These are phyloP conservation scores for Scytalopus superciliaris DNA, from an alignment of 2,113 vertebrate species.

Conservation along the genomic window DNA sequence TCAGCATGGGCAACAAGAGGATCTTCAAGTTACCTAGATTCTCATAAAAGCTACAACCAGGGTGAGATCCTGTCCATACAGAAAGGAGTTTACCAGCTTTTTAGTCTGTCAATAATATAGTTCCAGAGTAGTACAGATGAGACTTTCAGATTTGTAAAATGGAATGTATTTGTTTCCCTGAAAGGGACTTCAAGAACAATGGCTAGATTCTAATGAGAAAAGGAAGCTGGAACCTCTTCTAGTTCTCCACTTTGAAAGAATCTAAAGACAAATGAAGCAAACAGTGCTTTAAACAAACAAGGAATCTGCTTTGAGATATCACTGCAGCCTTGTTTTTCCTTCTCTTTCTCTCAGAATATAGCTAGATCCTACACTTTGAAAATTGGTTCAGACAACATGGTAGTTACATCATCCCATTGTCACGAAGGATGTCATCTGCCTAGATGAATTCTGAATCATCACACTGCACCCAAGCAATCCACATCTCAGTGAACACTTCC, in stretches of 20 bases:
- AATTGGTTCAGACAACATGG: not conserved
- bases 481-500: not conserved
- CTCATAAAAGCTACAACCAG: not conserved
- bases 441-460: not conserved
- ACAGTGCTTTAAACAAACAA: not conserved
- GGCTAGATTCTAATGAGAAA: not conserved
- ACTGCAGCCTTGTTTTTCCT: not conserved
- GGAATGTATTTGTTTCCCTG: not conserved
- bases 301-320: not conserved
- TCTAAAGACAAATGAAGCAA: not conserved
- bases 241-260: not conserved
- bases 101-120: not conserved
- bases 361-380: not conserved
- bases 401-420: not conserved
- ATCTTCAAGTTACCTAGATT: not conserved
- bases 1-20: not conserved
- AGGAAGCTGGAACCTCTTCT: not conserved
- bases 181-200: not conserved
- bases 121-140: not conserved
- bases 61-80: not conserved
- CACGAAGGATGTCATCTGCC: not conserved
- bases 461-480: not conserved
- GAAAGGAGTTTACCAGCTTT: not conserved
- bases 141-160: not conserved
- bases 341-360: not conserved